Conservation (phyloP, 2,113 vertebrate genomes). For the Galemys pyrenaicus region DNA sequence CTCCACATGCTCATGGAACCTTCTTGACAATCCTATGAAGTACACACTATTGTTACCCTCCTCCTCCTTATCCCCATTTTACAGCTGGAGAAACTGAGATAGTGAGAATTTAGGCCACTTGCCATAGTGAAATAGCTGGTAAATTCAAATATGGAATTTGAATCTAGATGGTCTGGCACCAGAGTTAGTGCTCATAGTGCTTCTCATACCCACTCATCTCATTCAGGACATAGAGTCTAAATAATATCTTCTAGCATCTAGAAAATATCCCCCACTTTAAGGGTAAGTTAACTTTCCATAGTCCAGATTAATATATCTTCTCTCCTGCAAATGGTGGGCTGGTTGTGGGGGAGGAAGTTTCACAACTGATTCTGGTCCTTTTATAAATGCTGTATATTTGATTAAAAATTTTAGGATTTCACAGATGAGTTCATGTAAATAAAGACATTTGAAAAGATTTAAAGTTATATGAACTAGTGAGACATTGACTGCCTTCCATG, state of each 20-base stretch:
- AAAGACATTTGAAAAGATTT: conserved; percentile 36
- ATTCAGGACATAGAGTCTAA: conserved; percentile 7
- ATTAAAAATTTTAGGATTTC: not conserved
- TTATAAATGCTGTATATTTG: conserved; percentile 6
- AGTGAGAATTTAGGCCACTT: conserved; percentile 36
- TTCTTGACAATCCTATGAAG: not conserved
- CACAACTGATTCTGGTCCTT: not conserved
- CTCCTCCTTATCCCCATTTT: conserved; percentile 15
- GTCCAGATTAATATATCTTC: not conserved
- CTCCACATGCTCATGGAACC: not conserved
- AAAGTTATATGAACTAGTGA: not conserved
- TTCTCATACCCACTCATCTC: not conserved
- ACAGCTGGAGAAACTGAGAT: not conserved
- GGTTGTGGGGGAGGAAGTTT: not conserved
- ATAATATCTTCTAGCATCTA: not conserved
- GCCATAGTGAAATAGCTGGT: not conserved
- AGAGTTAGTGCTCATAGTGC: not conserved
- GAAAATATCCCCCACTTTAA: conserved; percentile 27
- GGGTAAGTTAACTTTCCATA: not conserved
- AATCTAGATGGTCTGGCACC: not conserved
- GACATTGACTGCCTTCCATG: not conserved
- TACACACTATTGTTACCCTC: not conserved
- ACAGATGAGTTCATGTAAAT: not conserved
- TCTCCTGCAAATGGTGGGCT: not conserved
- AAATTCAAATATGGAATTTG: conserved; percentile 33